Evolutionary conservation across 2,888 invertebrate species (phyloP).

Genomic region (Agrochola lota): DNA sequence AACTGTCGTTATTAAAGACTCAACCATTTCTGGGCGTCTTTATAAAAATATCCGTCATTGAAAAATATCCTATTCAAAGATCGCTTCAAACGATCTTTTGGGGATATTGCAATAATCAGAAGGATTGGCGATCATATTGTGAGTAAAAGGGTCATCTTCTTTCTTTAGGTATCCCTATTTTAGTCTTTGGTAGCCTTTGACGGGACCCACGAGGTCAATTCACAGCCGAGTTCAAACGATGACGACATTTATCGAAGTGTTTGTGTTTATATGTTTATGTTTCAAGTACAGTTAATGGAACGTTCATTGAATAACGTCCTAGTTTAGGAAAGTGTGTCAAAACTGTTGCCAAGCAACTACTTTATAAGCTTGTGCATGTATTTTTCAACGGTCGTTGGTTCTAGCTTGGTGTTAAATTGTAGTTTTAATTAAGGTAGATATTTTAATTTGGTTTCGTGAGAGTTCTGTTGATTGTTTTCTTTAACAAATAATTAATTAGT

Average conservation of each 20-base stretch:
- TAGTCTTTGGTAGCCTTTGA: slow-evolving; percentile 14
- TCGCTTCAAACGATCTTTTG: slow-evolving; percentile 38
- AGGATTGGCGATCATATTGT: slow-evolving; percentile 27
- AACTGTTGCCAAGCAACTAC: slow-evolving; percentile 29
- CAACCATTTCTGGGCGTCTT: slow-evolving; percentile 5
- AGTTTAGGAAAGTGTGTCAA: slow-evolving; percentile 41
- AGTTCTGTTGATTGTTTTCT: not conserved
- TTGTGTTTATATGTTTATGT: slow-evolving; percentile 22
- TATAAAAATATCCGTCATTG: slow-evolving; percentile 16
- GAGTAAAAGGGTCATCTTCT: slow-evolving; percentile 19
- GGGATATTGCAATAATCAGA: slow-evolving; percentile 45
- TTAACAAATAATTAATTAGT: not conserved
- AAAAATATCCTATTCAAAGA: slow-evolving; percentile 36
- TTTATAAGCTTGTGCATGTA: slow-evolving; percentile 5
- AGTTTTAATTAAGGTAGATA: not conserved
- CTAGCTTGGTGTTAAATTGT: not conserved
- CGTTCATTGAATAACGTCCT: slow-evolving; percentile 47
- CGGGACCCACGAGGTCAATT: slow-evolving; percentile 18
- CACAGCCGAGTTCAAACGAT: slow-evolving; percentile 21
- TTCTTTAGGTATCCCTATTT: slow-evolving; percentile 14
- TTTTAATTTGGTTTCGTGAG: slow-evolving; percentile 10
- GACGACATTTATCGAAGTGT: slow-evolving; percentile 36
- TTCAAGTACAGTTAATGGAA: slow-evolving; percentile 39
- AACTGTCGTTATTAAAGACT: slow-evolving; percentile 15
- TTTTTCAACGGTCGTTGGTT: slow-evolving; percentile 19